Evolutionary conservation across 30 jellyfish, hydroid and myxozoan species (phyloP), one percentile per base, ranked within the genome.

Genomic region (Catostylus mosaicus): DNA sequence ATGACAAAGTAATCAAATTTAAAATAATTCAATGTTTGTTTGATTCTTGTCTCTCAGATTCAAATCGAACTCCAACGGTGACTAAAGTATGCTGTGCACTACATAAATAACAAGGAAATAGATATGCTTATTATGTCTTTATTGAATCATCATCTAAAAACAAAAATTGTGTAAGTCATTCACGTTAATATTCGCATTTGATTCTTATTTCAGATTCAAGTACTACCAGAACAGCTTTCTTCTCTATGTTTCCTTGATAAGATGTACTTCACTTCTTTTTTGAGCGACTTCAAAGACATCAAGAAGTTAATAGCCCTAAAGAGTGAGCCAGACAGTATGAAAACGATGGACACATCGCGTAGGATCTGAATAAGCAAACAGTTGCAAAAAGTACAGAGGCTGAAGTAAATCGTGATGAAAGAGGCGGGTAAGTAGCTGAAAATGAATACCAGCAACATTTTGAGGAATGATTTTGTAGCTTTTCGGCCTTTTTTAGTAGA

Each of bases 341-440:
- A 50, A 4, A 81, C 66, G 63, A 81, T 54, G n/a, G 91, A 27
- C 27, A 81, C 73, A 43, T 81, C 91, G 3, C 91, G 83, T 18
- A 81, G 67, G 5, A 67, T 29, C 9, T 32, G 22, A 50, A 81
- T 67, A 65, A 81, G 76, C 35, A 45, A 24, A 37, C 91, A 81
- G 73, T 81, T 45, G 29, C 91, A 81, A 31, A 27, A 54, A 35
- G 26, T 56, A 69, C 91, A 81, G 9, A 54, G 51, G 32, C 67
- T 81, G 34, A 81, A 60, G 50, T 81, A 81, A 19, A 50, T 37
- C 7, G 81, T 81, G 71, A 81, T 81, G 64, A 81, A 34, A 23
- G 83, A 66, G 37, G 84, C 91, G 36, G 91, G 91, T 30, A 81
- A 56, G 38, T 81, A 81, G 66, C 84, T 81, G 50, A 67, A 20